phyloP scores from a whole-genome alignment of 2,888 invertebrate genomes.

The Drosophila koepferae region DNA sequence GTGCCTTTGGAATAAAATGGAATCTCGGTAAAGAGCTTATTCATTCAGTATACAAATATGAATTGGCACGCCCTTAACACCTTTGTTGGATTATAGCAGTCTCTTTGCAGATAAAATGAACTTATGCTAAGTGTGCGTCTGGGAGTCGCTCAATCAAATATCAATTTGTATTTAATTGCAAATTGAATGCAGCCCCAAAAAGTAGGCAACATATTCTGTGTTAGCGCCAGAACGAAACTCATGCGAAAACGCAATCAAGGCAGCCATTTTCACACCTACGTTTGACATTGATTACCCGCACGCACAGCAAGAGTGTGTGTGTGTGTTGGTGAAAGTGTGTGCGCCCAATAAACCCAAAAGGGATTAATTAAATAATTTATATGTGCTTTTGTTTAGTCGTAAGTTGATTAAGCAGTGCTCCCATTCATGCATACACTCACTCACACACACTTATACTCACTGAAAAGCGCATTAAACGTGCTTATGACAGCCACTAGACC shows the following conservation, averaged over 20 bases:
- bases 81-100: not conserved
- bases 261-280: constrained; percentile 70
- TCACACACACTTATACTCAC: constrained; percentile 21
- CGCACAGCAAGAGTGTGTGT: constrained; percentile 58
- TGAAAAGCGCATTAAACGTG: constrained; percentile 71
- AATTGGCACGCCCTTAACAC: not conserved
- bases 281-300: constrained; percentile 77
- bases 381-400: constrained; percentile 74
- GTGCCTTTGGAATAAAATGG: not conserved
- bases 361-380: constrained; percentile 79
- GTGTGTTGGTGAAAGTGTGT: constrained; percentile 37
- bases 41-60: not conserved
- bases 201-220: constrained; percentile 56
- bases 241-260: constrained; percentile 71
- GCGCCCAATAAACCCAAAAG: constrained; percentile 68
- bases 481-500: constrained; percentile 42
- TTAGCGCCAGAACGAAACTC: constrained; percentile 45
- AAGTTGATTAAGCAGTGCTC: constrained; percentile 72
- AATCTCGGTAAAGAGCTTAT: not conserved
- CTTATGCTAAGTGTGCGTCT: constrained; percentile 19
- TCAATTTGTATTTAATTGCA: constrained; percentile 61
- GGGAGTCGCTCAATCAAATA: constrained; percentile 48
- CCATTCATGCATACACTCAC: constrained; percentile 3
- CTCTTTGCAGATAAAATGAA: constrained; percentile 16
- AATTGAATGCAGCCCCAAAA: constrained; percentile 49